Percentiles rank a stretch among this genome's conserved stretches.
Evolutionary conservation across 2,113 vertebrate genomes (phyloP).

Genomic region (Pyxicephalus adspersus): DNA sequence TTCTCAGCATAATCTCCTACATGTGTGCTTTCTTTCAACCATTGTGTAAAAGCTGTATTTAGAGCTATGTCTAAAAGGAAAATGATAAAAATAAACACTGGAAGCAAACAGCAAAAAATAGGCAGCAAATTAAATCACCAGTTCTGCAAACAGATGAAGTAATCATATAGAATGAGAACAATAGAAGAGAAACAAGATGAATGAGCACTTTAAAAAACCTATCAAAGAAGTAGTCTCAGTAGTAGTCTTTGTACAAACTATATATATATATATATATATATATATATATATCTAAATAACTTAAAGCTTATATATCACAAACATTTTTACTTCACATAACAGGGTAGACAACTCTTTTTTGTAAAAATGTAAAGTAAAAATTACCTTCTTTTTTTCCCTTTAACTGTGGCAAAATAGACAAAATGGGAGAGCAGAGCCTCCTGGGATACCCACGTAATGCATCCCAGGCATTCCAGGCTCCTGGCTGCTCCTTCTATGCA

Average conservation of each 20-base stretch:
- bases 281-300: background rate
- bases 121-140: slow-evolving; percentile 49
- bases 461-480: no score
- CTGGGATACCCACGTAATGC: no score
- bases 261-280: background rate
- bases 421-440: no score
- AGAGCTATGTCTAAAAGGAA: slow-evolving; percentile 25
- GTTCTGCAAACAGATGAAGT: slow-evolving; percentile 48
- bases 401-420: no score
- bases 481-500: no score
- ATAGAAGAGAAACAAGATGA: slow-evolving; percentile 10
- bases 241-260: background rate
- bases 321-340: background rate
- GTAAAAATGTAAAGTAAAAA: no score
- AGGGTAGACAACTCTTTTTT: no score
- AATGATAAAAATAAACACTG: slow-evolving; percentile 48
- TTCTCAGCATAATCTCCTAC: background rate
- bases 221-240: background rate
- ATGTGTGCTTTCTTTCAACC: slow-evolving; percentile 3
- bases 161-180: slow-evolving; percentile 36
- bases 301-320: background rate
- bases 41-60: slow-evolving; percentile 23
- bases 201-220: slow-evolving; percentile 1
- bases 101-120: slow-evolving; percentile 50
- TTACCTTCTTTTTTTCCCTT: no score